A percentile compares a stretch with the other conserved stretches of the same genome.
Conservation (phyloP, 2,888 invertebrate genomes). For the Heteromurus nitidus region DNA sequence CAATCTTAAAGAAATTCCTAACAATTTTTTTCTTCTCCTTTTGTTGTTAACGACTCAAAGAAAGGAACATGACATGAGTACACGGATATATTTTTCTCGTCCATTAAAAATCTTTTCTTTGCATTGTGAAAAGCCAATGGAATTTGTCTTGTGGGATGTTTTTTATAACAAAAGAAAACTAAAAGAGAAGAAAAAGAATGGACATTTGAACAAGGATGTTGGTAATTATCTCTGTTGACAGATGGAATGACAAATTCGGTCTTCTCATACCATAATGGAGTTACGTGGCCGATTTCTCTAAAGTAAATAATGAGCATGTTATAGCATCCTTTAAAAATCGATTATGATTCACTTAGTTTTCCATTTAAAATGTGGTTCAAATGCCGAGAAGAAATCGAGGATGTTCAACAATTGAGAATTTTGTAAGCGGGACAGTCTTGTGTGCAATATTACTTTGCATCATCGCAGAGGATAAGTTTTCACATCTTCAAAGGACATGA, state of each 20-base stretch:
- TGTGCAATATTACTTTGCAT: not conserved
- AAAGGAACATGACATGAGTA: constrained; percentile 31
- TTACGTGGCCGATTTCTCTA: not conserved
- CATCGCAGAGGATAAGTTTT: constrained; percentile 7
- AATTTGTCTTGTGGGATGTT: constrained; percentile 33
- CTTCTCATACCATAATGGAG: not conserved
- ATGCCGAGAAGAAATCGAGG: constrained; percentile 39
- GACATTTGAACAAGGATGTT: constrained; percentile 52
- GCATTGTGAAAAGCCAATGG: constrained; percentile 29
- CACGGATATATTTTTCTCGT: not conserved
- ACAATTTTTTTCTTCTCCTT: constrained; percentile 32
- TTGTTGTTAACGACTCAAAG: constrained; percentile 30
- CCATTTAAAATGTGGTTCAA: constrained; percentile 26
- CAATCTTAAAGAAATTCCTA: not conserved
- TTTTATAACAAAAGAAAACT: not conserved
- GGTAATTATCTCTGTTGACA: constrained; percentile 53
- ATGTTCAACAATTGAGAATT: constrained; percentile 10
- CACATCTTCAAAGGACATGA: constrained; percentile 6
- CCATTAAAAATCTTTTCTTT: constrained; percentile 34
- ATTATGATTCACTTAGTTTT: constrained; percentile 42
- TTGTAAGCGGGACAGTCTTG: no score
- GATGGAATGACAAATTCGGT: constrained; percentile 51
- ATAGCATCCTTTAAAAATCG: constrained; percentile 26
- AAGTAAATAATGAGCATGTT: not conserved
- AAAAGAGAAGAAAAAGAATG: constrained; percentile 3